These are phyloP conservation scores for Lasiurus borealis DNA, from an alignment of 2,113 vertebrate species.

Conservation along the genomic window DNA sequence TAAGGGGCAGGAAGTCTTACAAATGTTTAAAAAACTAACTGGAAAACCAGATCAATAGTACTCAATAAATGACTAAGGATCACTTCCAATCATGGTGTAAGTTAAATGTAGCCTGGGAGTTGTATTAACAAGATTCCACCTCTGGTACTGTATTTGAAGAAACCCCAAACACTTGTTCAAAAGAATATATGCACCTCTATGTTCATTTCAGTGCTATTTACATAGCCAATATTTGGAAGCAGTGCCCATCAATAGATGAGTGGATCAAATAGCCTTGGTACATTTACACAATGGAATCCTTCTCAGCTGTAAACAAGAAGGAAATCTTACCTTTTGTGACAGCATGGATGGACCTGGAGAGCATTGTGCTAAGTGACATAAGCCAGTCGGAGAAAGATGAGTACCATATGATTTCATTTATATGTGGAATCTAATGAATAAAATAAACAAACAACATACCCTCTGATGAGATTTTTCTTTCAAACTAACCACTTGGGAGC, in stretches of 20 bases:
- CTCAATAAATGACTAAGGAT: background rate
- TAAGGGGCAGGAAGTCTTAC: slow-evolving; percentile 34
- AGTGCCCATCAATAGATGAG: background rate
- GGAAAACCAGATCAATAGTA: background rate
- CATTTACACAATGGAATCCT: background rate
- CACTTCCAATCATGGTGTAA: background rate
- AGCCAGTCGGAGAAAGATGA: background rate
- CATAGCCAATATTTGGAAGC: background rate
- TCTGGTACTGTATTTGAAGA: background rate
- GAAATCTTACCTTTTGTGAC: background rate
- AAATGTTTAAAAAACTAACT: slow-evolving; percentile 12
- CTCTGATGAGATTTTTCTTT: background rate
- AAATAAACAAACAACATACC: background rate
- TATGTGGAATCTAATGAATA: background rate
- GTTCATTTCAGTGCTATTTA: background rate
- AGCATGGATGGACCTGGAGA: background rate
- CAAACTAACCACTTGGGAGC: background rate
- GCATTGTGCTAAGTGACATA: background rate
- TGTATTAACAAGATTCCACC: background rate
- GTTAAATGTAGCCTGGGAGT: background rate
- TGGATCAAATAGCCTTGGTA: background rate
- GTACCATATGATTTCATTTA: background rate
- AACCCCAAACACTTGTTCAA: background rate
- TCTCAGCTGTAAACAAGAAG: background rate
- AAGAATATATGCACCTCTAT: background rate